Conservation (phyloP, 2,888 invertebrate genomes). For the Mythimna impura region DNA sequence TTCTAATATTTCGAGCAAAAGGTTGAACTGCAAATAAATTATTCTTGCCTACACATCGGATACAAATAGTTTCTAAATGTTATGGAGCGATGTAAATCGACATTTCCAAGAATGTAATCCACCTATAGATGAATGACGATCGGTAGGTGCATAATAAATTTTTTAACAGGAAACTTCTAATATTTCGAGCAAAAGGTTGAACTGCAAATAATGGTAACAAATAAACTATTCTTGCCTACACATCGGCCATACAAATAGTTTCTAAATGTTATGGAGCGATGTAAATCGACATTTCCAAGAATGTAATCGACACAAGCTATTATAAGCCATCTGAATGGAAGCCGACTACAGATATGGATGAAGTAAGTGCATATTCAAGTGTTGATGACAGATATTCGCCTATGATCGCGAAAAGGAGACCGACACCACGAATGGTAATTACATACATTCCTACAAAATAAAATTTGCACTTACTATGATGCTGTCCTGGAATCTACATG, state of each 20-base stretch:
- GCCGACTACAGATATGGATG: background rate
- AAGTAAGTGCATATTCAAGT: constrained; percentile 27
- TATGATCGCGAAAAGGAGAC: background rate
- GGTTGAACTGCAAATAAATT: background rate
- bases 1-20: constrained; percentile 8
- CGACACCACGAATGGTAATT: constrained; percentile 18
- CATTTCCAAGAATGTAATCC: no score
- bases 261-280: background rate
- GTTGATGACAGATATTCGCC: constrained; percentile 39
- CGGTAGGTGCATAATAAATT: constrained; percentile 35
- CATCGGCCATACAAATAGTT: background rate
- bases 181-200: constrained; percentile 7
- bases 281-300: background rate
- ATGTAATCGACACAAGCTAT: background rate
- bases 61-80: background rate
- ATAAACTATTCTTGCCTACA: background rate
- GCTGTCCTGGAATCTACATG: background rate
- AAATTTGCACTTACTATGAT: background rate
- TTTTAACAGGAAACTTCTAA: constrained; percentile 11
- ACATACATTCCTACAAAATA: background rate
- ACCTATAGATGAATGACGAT: background rate
- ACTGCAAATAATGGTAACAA: background rate
- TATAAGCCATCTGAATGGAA: background rate
- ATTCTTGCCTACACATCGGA: background rate
- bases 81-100: background rate